phyloP scores from a whole-genome alignment of 2,797 vertebrate species.

The Pyrocephalus nanus region DNA sequence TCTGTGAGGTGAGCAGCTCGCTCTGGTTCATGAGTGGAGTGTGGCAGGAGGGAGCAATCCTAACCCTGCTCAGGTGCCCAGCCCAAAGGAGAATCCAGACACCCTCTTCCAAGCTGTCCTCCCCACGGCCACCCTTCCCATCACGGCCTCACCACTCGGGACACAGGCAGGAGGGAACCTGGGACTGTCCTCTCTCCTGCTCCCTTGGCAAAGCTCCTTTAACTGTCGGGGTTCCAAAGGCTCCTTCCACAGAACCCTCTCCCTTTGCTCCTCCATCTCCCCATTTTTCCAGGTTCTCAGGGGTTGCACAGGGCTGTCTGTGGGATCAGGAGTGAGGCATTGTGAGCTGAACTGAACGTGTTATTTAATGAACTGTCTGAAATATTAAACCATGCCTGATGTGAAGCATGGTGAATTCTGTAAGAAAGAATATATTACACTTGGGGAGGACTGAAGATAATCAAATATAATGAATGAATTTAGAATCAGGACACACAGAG shows the following conservation, averaged over 20 bases:
- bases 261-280: background rate
- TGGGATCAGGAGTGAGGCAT: background rate
- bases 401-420: conserved; percentile 18
- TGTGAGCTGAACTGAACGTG: conserved; percentile 14
- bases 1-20: background rate
- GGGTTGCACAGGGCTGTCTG: background rate
- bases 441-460: conserved; percentile 39
- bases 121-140: rapidly evolving
- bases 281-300: background rate
- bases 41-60: background rate
- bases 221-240: too few relatives aligned
- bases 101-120: background rate
- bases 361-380: conserved; percentile 66
- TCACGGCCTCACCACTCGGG: rapidly evolving
- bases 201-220: background rate
- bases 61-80: background rate
- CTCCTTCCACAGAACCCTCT: background rate
- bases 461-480: conserved; percentile 57
- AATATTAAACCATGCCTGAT: conserved; percentile 60
- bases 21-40: background rate
- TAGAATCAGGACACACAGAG: conserved; percentile 14
- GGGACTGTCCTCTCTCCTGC: background rate
- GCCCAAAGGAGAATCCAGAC: background rate
- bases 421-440: conserved; percentile 52
- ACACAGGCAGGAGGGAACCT: background rate